A percentile compares a stretch with the other conserved stretches of the same genome.
Conservation (phyloP, 1,140 invertebrate species). For the Megathymus violae region DNA sequence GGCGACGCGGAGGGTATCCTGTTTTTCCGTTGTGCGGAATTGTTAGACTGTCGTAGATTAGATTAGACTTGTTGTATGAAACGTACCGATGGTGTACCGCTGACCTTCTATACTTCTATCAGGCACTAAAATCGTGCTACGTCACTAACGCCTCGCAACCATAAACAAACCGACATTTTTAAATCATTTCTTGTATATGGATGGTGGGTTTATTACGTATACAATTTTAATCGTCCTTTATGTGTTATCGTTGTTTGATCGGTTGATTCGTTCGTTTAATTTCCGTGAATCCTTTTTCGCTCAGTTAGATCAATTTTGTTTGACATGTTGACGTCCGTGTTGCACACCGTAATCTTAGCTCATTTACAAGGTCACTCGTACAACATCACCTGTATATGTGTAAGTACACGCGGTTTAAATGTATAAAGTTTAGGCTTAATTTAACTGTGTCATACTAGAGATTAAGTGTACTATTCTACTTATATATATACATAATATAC, state of each 20-base stretch:
- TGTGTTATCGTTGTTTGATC: too few species aligned
- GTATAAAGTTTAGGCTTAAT: constrained; percentile 76
- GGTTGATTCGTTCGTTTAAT: constrained; percentile 1
- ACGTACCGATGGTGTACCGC: constrained; percentile 26
- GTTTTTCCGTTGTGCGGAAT: constrained; percentile 82
- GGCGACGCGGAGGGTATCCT: constrained; percentile 61
- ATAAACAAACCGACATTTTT: too few species aligned
- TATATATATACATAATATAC: too few species aligned
- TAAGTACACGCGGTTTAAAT: constrained; percentile 73
- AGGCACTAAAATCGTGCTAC: too few species aligned
- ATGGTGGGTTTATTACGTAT: too few species aligned
- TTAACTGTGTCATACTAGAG: constrained; percentile 82
- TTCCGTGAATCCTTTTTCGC: not conserved
- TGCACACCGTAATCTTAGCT: constrained; percentile 14
- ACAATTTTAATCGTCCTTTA: too few species aligned
- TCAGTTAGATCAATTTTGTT: not conserved
- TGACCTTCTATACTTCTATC: constrained; percentile 17
- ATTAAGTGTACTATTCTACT: constrained; percentile 80
- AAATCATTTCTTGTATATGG: too few species aligned
- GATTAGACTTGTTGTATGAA: constrained; percentile 72
- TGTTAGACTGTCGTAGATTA: constrained; percentile 81
- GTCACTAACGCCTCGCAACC: not conserved
- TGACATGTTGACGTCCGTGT: constrained; percentile 3
- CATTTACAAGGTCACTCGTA: constrained; percentile 54
- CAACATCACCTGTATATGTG: constrained; percentile 69